Base-by-base conservation (phyloP, 2,113 vertebrate genomes). In the Ptilonorhynchus violaceus region DNA sequence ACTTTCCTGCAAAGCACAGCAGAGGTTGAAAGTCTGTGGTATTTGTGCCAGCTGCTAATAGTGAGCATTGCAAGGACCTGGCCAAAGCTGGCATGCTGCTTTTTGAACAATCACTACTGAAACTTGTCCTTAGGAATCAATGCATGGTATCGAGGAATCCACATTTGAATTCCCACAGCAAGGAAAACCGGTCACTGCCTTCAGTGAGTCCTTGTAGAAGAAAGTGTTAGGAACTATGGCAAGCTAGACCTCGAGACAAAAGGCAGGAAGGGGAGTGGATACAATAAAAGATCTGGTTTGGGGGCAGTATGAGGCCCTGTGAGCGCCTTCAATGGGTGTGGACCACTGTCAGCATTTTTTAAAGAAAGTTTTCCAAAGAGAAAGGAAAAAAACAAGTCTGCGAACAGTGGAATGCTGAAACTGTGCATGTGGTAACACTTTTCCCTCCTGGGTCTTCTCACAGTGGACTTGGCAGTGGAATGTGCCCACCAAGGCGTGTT, bases 381-480 rank as follows among this genome's bases (percentile, higher is more conserved):
- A 91, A 52, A 60, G 35, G n/a, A 17, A 79, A 89, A 94, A 79
- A 59, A 41, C 37, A 70, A 77, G 21, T 62, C 68, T 77, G 83
- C 37, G 75, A 89, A 91, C 46, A 22, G n/a, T 75, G 82, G 47
- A 67, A 91, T 50, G 46, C 70, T 83, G 60, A 39, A 59, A 47
- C 53, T 44, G 27, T 94, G 70, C 52, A 24, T 92, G 59, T 94
- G 86, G 74, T 97, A 94, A 97, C 14, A 3, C 63, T 95, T 85
- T 60, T 74, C 68, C 50, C 47, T 94, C 79, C 68, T 87, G 89
- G 92, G 58, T 66, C 31, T 3, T 16, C 64, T 84, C 80, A 24
- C 97, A 99, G 99, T 99, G 98, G 98, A 99, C 94, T 96, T 99
- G 98, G 99, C 99, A 6, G 99, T 99, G 88, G 98, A 99, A 92